These are phyloP conservation scores for Megalopta genalis DNA, from an alignment of 1,140 invertebrate genomes.

Conservation along the genomic window DNA sequence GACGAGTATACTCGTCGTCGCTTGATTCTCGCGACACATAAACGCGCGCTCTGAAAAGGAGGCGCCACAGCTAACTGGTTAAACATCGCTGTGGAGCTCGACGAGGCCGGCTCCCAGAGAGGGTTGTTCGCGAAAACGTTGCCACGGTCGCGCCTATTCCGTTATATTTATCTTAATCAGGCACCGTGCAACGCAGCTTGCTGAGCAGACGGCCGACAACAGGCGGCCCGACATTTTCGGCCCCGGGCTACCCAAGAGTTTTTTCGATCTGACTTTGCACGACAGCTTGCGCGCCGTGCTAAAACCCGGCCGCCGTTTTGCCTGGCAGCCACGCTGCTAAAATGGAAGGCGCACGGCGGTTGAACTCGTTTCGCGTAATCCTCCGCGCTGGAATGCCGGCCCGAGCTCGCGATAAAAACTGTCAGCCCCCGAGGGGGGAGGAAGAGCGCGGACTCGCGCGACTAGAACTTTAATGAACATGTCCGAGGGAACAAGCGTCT, in stretches of 20 bases:
- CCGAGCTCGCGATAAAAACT: conserved; percentile 2
- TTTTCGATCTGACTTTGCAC: background rate
- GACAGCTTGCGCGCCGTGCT: conserved; percentile 1
- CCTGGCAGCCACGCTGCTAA: too few relatives aligned
- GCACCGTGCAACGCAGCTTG: too few relatives aligned
- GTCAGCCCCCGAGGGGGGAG: too few relatives aligned
- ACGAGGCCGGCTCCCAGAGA: too few relatives aligned
- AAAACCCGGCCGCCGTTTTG: conserved; percentile 1
- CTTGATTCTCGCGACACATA: too few relatives aligned
- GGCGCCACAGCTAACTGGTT: too few relatives aligned
- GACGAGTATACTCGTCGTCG: too few relatives aligned
- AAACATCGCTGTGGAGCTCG: too few relatives aligned
- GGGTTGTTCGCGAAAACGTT: too few relatives aligned
- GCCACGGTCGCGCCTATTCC: too few relatives aligned
- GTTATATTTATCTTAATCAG: too few relatives aligned
- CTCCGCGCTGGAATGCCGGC: background rate
- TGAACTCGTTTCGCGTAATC: conserved; percentile 8
- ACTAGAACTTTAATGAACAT: conserved; percentile 6
- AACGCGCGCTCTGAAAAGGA: too few relatives aligned
- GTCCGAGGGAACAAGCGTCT: background rate
- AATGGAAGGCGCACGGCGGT: background rate
- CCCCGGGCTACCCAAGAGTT: background rate
- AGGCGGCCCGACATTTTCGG: background rate
- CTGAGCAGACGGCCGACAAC: background rate
- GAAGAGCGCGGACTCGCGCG: background rate